These are phyloP conservation scores for Triplophysa siluroides DNA, from an alignment of 2,113 vertebrate species.

Conservation along the genomic window DNA sequence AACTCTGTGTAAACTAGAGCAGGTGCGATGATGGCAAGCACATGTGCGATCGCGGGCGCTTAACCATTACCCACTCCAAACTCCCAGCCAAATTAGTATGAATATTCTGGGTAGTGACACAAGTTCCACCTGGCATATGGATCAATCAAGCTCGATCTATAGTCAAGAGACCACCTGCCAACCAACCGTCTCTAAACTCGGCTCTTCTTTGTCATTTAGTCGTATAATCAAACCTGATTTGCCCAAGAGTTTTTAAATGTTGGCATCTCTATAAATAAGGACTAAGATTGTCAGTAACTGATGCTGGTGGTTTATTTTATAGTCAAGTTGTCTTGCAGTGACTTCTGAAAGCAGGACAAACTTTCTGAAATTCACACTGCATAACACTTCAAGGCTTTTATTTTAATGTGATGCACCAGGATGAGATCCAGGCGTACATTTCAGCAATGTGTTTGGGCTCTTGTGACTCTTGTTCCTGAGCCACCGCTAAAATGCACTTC, in stretches of 20 bases:
- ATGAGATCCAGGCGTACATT: constrained; percentile 5
- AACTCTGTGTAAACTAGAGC: constrained; percentile 32
- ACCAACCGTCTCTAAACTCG: background rate
- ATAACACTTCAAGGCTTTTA: constrained; percentile 2
- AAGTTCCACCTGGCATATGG: constrained; percentile 46
- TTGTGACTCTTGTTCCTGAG: constrained; percentile 7
- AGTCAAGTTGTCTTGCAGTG: background rate
- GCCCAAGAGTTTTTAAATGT: background rate
- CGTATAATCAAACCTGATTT: constrained; percentile 18
- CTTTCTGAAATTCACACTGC: background rate
- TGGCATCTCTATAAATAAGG: background rate
- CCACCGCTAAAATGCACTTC: constrained; percentile 32
- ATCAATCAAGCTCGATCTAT: constrained; percentile 31
- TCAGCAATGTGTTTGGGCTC: constrained; percentile 5
- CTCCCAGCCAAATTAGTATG: constrained; percentile 39
- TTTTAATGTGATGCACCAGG: constrained; percentile 17
- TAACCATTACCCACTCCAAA: constrained; percentile 52
- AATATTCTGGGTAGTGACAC: constrained; percentile 30
- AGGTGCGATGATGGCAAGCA: constrained; percentile 33
- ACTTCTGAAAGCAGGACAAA: background rate
- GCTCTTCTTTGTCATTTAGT: constrained; percentile 2
- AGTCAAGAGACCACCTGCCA: constrained; percentile 38
- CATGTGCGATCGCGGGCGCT: background rate
- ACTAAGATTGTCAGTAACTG: background rate
- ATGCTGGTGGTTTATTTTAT: background rate